phyloP scores from a whole-genome alignment of 2,888 invertebrate species.

The Leptodirus hochenwartii region DNA sequence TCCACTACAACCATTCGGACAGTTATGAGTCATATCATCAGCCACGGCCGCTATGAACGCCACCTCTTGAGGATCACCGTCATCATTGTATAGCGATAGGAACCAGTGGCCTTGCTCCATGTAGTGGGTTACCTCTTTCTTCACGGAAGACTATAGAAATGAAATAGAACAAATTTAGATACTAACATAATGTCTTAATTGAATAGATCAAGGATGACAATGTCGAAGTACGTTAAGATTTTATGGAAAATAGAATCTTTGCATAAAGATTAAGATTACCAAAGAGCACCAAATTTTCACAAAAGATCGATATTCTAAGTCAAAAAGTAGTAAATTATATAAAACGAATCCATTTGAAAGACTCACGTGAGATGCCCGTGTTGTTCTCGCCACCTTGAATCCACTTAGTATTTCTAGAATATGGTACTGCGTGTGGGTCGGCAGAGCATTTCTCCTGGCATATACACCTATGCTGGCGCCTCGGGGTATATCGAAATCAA shows the following conservation, averaged over 20 bases:
- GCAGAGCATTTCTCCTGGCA: conserved; percentile 81
- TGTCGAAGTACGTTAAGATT: no score
- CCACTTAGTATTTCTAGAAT: conserved; percentile 85
- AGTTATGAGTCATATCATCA: conserved; percentile 87
- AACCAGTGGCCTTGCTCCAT: conserved; percentile 97
- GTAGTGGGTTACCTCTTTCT: conserved; percentile 84
- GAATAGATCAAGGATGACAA: no score
- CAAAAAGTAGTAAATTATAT: no score
- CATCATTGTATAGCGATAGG: conserved; percentile 88
- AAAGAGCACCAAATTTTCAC: no score
- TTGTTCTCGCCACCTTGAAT: conserved; percentile 70
- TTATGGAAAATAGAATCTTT: no score
- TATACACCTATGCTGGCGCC: conserved; percentile 91
- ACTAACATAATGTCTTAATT: conserved; percentile 2
- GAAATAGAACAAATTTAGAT: no score
- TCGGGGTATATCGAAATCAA: conserved; percentile 82
- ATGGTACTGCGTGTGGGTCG: conserved; percentile 93
- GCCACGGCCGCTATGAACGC: conserved; percentile 69
- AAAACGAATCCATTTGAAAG: no score
- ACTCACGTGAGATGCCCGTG: conserved; percentile 75
- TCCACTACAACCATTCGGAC: conserved; percentile 90
- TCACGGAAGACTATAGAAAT: conserved; percentile 52
- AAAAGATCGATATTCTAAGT: no score
- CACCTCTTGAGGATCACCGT: conserved; percentile 76
- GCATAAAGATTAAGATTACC: no score